Percentiles rank a stretch among this genome's conserved stretches.
Evolutionary conservation across 2,113 vertebrate genomes (phyloP).

Genomic region (Anhinga anhinga): DNA sequence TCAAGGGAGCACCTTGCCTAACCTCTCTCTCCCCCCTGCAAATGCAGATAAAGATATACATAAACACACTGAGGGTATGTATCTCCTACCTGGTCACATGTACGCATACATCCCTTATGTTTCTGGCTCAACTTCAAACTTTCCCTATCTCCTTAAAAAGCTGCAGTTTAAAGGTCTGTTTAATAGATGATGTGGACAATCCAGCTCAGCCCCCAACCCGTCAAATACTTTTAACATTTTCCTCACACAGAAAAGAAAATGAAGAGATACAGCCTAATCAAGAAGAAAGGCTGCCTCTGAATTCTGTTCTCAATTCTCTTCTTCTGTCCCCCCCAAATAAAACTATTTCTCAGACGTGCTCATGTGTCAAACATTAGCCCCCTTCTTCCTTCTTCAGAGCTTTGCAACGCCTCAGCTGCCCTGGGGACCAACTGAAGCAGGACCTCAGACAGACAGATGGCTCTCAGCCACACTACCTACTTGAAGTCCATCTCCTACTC

Average conservation of each 20-base stretch:
- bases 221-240: background rate
- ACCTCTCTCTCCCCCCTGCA: background rate
- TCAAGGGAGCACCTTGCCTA: background rate
- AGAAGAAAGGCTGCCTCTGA: background rate
- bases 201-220: background rate
- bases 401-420: background rate
- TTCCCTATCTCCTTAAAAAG: background rate
- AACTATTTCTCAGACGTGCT: background rate
- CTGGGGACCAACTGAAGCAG: fast-evolving
- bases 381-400: background rate
- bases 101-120: background rate
- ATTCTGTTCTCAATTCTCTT: background rate
- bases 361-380: background rate
- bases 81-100: background rate
- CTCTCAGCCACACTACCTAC: background rate
- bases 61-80: background rate
- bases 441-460: background rate
- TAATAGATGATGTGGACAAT: background rate
- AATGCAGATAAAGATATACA: background rate
- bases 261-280: background rate
- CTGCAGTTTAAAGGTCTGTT: background rate
- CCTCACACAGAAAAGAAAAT: background rate
- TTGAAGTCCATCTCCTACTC: background rate
- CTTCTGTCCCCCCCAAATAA: background rate
- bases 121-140: background rate